Conservation (phyloP, 2,797 vertebrate genomes). For the Chelonia mydas region DNA sequence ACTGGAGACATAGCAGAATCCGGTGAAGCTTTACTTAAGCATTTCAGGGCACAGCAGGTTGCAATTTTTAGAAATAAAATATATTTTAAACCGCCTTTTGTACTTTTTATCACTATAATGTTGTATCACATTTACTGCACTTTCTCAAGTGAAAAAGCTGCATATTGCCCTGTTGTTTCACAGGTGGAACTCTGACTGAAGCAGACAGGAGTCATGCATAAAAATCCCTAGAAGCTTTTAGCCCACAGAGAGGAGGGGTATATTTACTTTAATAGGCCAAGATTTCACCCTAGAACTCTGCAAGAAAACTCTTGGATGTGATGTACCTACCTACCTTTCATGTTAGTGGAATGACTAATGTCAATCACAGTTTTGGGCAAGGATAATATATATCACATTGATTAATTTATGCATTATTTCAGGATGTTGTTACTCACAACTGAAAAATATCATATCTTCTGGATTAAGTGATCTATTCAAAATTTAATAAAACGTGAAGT, state of each 20-base stretch:
- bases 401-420: not conserved
- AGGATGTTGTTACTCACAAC: not conserved
- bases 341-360: not conserved
- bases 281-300: not conserved
- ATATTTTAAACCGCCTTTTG: not conserved
- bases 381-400: accelerated
- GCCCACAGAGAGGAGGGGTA: not conserved
- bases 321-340: not conserved
- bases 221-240: not conserved
- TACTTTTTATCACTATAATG: not conserved
- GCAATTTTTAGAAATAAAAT: not conserved
- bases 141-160: not conserved
- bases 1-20: not conserved
- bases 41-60: not conserved
- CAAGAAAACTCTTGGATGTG: not conserved
- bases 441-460: not conserved
- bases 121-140: not conserved
- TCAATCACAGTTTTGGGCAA: not conserved
- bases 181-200: not conserved
- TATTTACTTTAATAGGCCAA: not conserved
- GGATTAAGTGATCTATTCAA: not conserved
- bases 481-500: not conserved
- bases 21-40: not conserved
- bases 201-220: not conserved
- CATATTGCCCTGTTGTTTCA: not conserved